Percentiles rank a stretch among this genome's conserved stretches.
phyloP scores from a whole-genome alignment of 2,113 vertebrate genomes.

The Bos taurus region DNA sequence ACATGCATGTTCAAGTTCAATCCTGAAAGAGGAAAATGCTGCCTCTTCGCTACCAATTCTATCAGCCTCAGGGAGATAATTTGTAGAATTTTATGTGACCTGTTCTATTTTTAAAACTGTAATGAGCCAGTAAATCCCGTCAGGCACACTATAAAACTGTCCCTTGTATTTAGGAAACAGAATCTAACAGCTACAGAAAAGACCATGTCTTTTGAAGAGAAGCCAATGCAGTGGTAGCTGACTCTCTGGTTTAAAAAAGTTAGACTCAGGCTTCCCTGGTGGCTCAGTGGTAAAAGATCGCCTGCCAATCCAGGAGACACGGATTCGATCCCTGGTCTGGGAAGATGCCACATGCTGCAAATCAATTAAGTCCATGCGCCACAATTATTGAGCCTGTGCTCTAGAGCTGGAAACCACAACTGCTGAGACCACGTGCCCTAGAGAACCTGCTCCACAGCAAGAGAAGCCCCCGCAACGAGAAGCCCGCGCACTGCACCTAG shows the following conservation, averaged over 20 bases:
- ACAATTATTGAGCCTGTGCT: background rate
- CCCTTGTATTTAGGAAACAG: constrained; percentile 1
- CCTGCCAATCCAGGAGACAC: background rate
- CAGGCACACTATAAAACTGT: background rate
- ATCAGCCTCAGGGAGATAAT: background rate
- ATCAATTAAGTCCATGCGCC: accelerated
- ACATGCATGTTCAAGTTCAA: background rate
- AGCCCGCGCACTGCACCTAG: background rate
- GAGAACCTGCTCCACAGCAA: background rate
- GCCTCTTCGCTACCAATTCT: background rate
- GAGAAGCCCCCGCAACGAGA: background rate
- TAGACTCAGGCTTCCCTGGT: background rate
- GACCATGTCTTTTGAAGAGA: background rate
- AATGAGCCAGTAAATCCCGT: background rate
- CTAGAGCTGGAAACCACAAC: background rate
- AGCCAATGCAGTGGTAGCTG: background rate
- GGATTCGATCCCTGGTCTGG: background rate
- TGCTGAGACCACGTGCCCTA: background rate
- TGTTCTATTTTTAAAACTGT: background rate
- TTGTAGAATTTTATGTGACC: background rate
- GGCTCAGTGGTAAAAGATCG: background rate
- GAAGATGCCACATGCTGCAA: background rate
- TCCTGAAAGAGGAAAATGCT: background rate
- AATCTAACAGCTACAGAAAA: background rate
- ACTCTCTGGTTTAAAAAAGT: background rate